These are phyloP conservation scores for Phoenicopterus ruber DNA, from an alignment of 2,113 vertebrate species.

Conservation along the genomic window DNA sequence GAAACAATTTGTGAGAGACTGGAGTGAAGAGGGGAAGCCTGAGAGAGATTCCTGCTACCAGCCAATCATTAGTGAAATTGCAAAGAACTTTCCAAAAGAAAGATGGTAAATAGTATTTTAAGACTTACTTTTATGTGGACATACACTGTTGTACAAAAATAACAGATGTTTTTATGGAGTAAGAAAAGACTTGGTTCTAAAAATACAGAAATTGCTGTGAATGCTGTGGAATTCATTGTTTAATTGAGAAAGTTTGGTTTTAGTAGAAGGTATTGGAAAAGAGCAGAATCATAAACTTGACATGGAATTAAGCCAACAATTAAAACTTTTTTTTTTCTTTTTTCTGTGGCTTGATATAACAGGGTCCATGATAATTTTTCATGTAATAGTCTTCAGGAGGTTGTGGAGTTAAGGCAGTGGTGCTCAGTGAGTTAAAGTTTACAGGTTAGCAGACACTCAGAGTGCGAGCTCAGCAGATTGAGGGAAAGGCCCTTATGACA, in stretches of 20 bases:
- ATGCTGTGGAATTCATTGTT: background rate
- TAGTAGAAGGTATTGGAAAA: background rate
- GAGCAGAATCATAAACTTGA: background rate
- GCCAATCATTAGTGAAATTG: constrained; percentile 88
- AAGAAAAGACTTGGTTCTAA: background rate
- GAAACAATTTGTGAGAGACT: constrained; percentile 95
- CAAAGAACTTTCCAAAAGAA: constrained; percentile 86
- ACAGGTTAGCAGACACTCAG: background rate
- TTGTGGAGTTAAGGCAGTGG: background rate
- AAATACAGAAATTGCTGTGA: background rate
- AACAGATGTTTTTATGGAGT: background rate
- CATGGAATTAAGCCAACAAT: background rate
- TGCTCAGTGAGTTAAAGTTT: background rate
- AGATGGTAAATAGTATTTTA: constrained; percentile 76
- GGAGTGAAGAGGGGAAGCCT: constrained; percentile 86
- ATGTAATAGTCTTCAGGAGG: background rate
- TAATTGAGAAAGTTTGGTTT: background rate
- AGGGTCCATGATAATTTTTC: background rate
- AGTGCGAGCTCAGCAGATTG: background rate
- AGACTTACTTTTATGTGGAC: background rate
- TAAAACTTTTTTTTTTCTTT: background rate
- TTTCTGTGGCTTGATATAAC: background rate
- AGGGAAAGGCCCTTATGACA: background rate
- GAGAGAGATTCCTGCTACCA: constrained; percentile 90
- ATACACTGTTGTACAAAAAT: background rate